Evolutionary conservation across 2,797 vertebrate species (phyloP).

Genomic region (Apodemus agrarius): DNA sequence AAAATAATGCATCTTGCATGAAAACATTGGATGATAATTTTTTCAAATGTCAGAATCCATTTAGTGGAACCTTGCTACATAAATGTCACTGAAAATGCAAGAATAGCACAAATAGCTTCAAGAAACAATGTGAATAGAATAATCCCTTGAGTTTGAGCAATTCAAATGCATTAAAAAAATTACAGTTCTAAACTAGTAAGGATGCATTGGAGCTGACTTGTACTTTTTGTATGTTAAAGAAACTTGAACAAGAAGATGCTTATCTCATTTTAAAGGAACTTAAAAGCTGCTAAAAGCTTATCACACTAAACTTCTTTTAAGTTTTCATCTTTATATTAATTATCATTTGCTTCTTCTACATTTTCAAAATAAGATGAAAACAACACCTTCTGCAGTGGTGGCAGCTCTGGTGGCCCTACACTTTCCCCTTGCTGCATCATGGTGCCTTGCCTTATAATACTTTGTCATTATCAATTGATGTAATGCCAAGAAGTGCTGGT

Average conservation of each 20-base stretch:
- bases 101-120: slow-evolving; percentile 66
- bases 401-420: too few species aligned
- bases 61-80: slow-evolving; percentile 78
- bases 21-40: slow-evolving; percentile 69
- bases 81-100: slow-evolving; percentile 76
- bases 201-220: neutral
- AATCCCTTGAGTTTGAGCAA: slow-evolving; percentile 65
- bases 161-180: slow-evolving; percentile 23
- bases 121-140: neutral
- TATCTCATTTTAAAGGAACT: neutral
- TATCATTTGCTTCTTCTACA: neutral
- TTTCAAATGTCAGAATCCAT: slow-evolving; percentile 73
- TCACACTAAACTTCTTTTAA: neutral
- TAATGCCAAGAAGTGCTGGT: slow-evolving; percentile 97
- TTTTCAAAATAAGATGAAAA: slow-evolving; percentile 38
- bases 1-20: slow-evolving; percentile 64
- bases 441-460: slow-evolving; percentile 91
- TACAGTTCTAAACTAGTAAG: slow-evolving; percentile 29
- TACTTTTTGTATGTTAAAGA: slow-evolving; percentile 15
- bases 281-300: neutral
- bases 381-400: neutral
- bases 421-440: neutral
- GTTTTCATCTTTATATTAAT: neutral
- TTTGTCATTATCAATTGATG: slow-evolving; percentile 97
- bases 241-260: neutral